phyloP scores from a whole-genome alignment of 1,140 invertebrate species.

The Atta colombica region DNA sequence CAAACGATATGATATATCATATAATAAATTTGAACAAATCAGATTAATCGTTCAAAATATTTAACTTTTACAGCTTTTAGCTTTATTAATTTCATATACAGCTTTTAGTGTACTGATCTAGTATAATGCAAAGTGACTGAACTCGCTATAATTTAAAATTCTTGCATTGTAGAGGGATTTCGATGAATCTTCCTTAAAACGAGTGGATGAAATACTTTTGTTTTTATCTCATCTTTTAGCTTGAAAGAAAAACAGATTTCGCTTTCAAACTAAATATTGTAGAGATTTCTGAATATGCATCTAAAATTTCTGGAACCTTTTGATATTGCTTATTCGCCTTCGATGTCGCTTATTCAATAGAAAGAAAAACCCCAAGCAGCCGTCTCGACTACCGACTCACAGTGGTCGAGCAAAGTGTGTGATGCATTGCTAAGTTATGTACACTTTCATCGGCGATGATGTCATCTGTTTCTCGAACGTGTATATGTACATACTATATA shows the following conservation, averaged over 20 bases:
- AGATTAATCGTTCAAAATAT: too few relatives aligned
- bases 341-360: neutral
- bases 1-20: too few relatives aligned
- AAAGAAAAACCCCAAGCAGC: neutral
- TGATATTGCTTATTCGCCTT: neutral
- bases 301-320: neutral
- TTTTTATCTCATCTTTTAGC: neutral
- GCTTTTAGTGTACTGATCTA: too few relatives aligned
- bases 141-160: too few relatives aligned
- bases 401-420: constrained; percentile 51
- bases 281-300: neutral
- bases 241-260: neutral
- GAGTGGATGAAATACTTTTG: neutral
- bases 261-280: neutral
- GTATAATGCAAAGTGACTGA: too few relatives aligned
- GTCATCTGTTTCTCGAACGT: constrained; percentile 77
- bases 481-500: constrained; percentile 6
- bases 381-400: constrained; percentile 12
- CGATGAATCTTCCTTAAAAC: neutral
- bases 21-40: too few relatives aligned
- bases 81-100: too few relatives aligned
- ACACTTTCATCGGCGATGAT: constrained; percentile 83
- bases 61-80: too few relatives aligned
- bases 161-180: too few relatives aligned
- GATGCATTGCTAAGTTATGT: constrained; percentile 83